phyloP scores from a whole-genome alignment of 2,888 invertebrate genomes.

The Cotesia congregata region DNA sequence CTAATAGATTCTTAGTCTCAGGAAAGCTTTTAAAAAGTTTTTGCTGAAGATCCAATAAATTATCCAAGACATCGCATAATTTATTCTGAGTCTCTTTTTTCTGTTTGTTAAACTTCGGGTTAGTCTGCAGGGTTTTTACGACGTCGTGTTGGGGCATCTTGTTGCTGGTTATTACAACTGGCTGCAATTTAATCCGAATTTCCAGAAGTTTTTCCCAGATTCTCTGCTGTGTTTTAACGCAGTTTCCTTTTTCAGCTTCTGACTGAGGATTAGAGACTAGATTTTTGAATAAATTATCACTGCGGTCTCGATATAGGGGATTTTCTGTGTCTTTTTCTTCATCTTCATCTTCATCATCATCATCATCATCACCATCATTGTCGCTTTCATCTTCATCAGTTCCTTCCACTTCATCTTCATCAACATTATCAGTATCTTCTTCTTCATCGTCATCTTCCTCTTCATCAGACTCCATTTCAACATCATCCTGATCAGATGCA shows the following conservation, averaged over 20 bases:
- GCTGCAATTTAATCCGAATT: slow-evolving; percentile 89
- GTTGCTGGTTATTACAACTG: slow-evolving; percentile 82
- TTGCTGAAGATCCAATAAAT: slow-evolving; percentile 76
- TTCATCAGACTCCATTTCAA: slow-evolving; percentile 36
- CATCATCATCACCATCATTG: slow-evolving; percentile 53
- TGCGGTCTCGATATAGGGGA: slow-evolving; percentile 67
- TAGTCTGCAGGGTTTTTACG: slow-evolving; percentile 71
- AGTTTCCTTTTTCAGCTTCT: slow-evolving; percentile 78
- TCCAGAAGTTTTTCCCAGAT: slow-evolving; percentile 91
- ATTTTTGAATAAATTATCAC: slow-evolving; percentile 72
- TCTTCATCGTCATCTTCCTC: slow-evolving; percentile 46
- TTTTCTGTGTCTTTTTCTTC: slow-evolving; percentile 64
- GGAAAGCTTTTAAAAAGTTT: slow-evolving; percentile 76
- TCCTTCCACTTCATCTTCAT: slow-evolving; percentile 35
- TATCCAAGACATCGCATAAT: slow-evolving; percentile 76
- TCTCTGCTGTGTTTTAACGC: slow-evolving; percentile 79
- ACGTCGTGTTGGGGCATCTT: slow-evolving; percentile 80
- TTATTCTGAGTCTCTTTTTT: slow-evolving; percentile 73
- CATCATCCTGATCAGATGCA: slow-evolving; percentile 42
- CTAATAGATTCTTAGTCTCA: slow-evolving; percentile 75
- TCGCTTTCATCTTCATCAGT: slow-evolving; percentile 38
- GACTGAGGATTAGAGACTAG: slow-evolving; percentile 74
- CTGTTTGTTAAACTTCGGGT: slow-evolving; percentile 73
- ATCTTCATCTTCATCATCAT: slow-evolving; percentile 60
- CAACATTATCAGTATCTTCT: slow-evolving; percentile 41